phyloP scores from a whole-genome alignment of 2,797 vertebrate species.

The Spondyliosoma cantharus region DNA sequence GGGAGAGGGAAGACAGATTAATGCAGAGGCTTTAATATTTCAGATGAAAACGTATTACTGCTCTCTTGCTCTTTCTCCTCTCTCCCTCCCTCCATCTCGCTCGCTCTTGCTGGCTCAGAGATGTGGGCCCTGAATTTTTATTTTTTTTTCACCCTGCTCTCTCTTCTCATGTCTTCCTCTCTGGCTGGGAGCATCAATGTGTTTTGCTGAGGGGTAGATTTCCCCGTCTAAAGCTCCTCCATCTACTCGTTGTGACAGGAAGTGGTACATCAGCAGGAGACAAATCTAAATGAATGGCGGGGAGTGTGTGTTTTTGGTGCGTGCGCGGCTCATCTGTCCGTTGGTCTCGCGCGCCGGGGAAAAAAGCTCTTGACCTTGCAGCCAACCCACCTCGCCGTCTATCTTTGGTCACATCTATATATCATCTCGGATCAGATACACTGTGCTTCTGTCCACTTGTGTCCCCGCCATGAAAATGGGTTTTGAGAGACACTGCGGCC shows the following conservation, averaged over 20 bases:
- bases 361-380: slow-evolving; percentile 61
- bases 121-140: slow-evolving; percentile 9
- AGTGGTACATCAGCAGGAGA: slow-evolving; percentile 60
- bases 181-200: slow-evolving; percentile 59
- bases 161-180: slow-evolving; percentile 50
- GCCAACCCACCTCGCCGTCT: slow-evolving; percentile 25
- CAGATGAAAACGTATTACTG: slow-evolving; percentile 84
- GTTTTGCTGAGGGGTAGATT: slow-evolving; percentile 68
- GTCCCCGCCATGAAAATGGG: slow-evolving; percentile 12
- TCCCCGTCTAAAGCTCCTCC: slow-evolving; percentile 38
- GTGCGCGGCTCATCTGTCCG: slow-evolving; percentile 8
- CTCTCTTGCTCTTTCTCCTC: slow-evolving; percentile 62
- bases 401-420: slow-evolving; percentile 35
- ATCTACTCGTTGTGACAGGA: slow-evolving; percentile 67
- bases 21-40: slow-evolving; percentile 86
- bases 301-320: slow-evolving; percentile 14
- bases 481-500: slow-evolving; percentile 2
- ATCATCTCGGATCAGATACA: slow-evolving; percentile 33
- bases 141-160: slow-evolving; percentile 25
- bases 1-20: slow-evolving; percentile 84
- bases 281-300: slow-evolving; percentile 55
- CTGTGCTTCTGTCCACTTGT: not conserved
- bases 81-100: slow-evolving; percentile 20
- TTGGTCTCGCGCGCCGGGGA: not conserved
- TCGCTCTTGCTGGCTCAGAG: slow-evolving; percentile 18